A percentile compares a stretch with the other conserved stretches of the same genome.
phyloP scores from a whole-genome alignment of 2,888 invertebrate genomes.

The Cataglyphis rosenhaueri region DNA sequence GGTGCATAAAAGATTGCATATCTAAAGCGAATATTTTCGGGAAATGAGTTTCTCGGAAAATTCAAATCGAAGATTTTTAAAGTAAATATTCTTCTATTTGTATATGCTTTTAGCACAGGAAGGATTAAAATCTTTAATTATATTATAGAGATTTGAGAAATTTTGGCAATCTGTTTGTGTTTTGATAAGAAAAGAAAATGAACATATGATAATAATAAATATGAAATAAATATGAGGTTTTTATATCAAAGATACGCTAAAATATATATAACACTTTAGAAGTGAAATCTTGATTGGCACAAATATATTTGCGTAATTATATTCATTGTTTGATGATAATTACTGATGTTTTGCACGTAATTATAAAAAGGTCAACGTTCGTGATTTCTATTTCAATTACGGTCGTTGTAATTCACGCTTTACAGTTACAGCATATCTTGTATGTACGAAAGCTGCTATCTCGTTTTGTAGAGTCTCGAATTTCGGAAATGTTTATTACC shows the following conservation, averaged over 20 bases:
- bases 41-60: constrained; percentile 4
- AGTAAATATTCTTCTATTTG: neutral
- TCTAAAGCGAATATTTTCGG: constrained; percentile 28
- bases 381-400: constrained; percentile 44
- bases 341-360: neutral
- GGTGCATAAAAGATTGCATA: constrained; percentile 16
- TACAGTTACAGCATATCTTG: neutral
- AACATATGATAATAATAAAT: too few relatives aligned
- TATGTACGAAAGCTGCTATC: neutral
- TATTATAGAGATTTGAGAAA: neutral
- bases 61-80: neutral
- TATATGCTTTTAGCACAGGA: neutral
- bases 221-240: too few relatives aligned
- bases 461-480: constrained; percentile 13
- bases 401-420: constrained; percentile 45
- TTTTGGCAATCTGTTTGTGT: neutral
- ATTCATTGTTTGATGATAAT: neutral
- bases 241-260: neutral
- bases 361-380: neutral
- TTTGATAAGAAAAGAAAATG: neutral
- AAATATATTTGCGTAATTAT: neutral
- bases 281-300: neutral
- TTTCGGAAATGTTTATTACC: constrained; percentile 46
- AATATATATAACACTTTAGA: neutral
- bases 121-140: neutral